phyloP scores from a whole-genome alignment of 2,113 vertebrate species.

The Australoheros scitulus region DNA sequence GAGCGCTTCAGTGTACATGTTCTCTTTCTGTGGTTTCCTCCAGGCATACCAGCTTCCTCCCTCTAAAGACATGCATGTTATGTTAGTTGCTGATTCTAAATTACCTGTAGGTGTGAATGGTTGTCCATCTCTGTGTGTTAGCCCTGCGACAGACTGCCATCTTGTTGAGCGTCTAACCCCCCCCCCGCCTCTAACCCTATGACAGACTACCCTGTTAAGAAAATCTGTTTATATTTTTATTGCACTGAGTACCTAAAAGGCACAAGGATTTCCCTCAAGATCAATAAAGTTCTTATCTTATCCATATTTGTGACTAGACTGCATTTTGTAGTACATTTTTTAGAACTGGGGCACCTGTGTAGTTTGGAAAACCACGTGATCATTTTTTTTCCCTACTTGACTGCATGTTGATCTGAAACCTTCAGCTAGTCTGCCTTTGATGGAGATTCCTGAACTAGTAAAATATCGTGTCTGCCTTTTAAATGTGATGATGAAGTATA shows the following conservation, averaged over 20 bases:
- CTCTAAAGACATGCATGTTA: neutral
- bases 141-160: neutral
- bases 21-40: neutral
- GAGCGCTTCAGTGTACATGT: neutral
- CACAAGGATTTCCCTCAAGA: neutral
- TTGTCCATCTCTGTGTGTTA: neutral
- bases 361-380: neutral
- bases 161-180: neutral
- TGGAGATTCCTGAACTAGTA: neutral
- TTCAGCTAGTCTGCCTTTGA: neutral
- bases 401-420: too few relatives aligned
- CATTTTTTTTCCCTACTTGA: too few relatives aligned
- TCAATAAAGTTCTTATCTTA: neutral
- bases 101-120: neutral
- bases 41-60: neutral
- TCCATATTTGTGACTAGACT: neutral
- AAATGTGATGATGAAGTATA: neutral
- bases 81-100: neutral
- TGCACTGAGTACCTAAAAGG: neutral
- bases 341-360: neutral
- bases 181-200: too few relatives aligned
- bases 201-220: too few relatives aligned
- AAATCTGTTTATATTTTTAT: neutral
- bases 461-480: neutral
- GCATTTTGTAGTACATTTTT: neutral